Percentiles rank a stretch among this genome's conserved stretches.
Conservation (phyloP, 2,113 vertebrate species). For the Rhodinocichla rosea region DNA sequence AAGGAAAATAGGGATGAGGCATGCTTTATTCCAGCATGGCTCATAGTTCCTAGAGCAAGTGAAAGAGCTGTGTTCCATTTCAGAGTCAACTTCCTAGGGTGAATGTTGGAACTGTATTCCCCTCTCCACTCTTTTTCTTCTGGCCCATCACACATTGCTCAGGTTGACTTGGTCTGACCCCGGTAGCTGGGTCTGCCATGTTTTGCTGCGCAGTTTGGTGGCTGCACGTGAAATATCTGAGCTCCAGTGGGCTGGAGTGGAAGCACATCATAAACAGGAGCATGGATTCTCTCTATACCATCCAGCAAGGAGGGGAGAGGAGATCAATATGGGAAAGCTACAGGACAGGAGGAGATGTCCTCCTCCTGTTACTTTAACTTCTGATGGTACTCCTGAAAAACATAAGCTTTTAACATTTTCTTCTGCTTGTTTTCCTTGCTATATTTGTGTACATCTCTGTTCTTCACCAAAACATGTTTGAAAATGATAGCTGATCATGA, state of each 20-base stretch:
- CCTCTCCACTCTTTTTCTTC: not conserved
- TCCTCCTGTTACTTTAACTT: not conserved
- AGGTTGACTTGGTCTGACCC: not conserved
- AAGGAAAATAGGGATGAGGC: not conserved
- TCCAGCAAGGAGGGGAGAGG: not conserved
- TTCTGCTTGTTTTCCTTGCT: not conserved
- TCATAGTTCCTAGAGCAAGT: not conserved
- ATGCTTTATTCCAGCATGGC: not conserved
- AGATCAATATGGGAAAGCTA: not conserved
- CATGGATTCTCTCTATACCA: not conserved
- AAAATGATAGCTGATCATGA: not conserved
- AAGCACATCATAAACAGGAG: not conserved
- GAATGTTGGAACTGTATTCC: not conserved
- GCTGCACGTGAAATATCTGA: not conserved
- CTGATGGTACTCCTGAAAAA: not conserved
- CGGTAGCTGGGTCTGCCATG: not conserved
- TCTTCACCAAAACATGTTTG: not conserved
- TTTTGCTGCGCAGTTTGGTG: fast-evolving
- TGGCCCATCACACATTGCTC: not conserved
- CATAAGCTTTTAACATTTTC: not conserved
- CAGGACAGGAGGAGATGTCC: fast-evolving
- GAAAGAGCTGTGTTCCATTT: not conserved
- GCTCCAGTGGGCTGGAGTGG: not conserved
- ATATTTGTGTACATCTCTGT: not conserved
- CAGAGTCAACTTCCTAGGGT: not conserved